These are phyloP conservation scores for Megaceryle torquata DNA, from an alignment of 2,113 vertebrate genomes.

Conservation along the genomic window DNA sequence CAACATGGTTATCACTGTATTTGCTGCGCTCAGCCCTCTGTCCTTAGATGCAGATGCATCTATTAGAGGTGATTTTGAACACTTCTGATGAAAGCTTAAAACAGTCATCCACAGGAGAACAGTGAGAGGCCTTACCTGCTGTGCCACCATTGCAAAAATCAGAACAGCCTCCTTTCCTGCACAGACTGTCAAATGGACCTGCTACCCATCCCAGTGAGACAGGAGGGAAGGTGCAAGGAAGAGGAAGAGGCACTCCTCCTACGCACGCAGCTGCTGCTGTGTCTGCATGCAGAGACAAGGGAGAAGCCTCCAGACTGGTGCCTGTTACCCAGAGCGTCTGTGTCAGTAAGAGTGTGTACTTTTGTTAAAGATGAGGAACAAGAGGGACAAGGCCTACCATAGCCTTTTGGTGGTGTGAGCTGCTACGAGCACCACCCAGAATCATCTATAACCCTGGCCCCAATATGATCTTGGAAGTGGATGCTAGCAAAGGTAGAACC, in stretches of 20 bases:
- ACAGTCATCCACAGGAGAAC: not conserved
- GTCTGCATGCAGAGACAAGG: not conserved
- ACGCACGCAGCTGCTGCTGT: not conserved
- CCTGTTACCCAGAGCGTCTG: not conserved
- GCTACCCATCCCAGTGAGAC: not conserved
- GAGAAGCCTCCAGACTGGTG: not conserved
- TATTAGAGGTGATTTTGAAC: not conserved
- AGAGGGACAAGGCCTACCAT: not conserved
- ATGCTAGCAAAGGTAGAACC: not conserved
- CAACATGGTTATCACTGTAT: not conserved
- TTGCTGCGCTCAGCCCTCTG: not conserved
- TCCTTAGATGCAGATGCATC: rapidly evolving
- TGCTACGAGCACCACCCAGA: not conserved
- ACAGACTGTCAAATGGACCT: not conserved
- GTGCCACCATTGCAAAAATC: not conserved
- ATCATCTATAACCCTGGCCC: not conserved
- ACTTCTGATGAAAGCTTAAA: not conserved
- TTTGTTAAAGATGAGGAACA: not conserved
- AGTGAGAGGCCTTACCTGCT: not conserved
- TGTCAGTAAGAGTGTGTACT: not conserved
- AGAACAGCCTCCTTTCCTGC: not conserved
- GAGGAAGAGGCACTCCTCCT: not conserved
- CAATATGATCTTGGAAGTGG: not conserved
- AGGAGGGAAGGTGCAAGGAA: not conserved
- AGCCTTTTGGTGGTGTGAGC: rapidly evolving